Evolutionary conservation across 2,888 invertebrate species (phyloP), one percentile per base, ranked within the genome.

Genomic region (Pseudococcus longispinus): DNA sequence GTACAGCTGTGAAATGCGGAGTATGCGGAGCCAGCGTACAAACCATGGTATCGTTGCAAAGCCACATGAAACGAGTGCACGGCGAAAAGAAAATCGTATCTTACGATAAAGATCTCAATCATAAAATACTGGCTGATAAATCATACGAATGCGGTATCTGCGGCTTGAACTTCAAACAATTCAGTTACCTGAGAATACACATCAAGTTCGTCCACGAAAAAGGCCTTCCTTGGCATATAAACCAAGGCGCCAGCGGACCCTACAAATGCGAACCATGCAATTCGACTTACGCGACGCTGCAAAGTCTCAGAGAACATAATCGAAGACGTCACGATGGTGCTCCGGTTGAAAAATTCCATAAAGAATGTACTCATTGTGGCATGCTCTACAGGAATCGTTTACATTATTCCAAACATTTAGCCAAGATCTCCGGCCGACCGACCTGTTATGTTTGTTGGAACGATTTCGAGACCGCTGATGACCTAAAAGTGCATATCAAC

Each of bases 401-500:
- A 2, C 77, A 77, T 37, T 86, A 80, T 32, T 74, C 86, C 3
- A 86, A 86, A 51, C 86, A 86, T 29, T 20, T 74, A 46, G 86
- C 86, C 6, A 86, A 86, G n/a, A 46, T 86, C 15, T 51, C 32
- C 15, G 86, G 77, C 15, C 51, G 77, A 55, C 86, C 86, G 5
- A 86, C 86, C 13, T 86, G 86, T 20, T 86, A 86, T 15, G 29
- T 86, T 44, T 86, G 86, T 20, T 86, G 86, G 86, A 86, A 51
- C 11, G 86, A 74, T 44, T 86, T 86, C 20, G 77, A 86, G n/a
- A 20, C 29, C 2, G 26, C 74, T 0, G 86, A 74, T 6, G 51
- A 46, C 5, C 37, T 86, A 15, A 86, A 86, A 77, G 46, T n/a
- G 13, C 86, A 86, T 23, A 86, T 86, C 6, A 74, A 86, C 37